Base-by-base conservation (phyloP, 2,113 vertebrate species). In the Crotalus viridis region DNA sequence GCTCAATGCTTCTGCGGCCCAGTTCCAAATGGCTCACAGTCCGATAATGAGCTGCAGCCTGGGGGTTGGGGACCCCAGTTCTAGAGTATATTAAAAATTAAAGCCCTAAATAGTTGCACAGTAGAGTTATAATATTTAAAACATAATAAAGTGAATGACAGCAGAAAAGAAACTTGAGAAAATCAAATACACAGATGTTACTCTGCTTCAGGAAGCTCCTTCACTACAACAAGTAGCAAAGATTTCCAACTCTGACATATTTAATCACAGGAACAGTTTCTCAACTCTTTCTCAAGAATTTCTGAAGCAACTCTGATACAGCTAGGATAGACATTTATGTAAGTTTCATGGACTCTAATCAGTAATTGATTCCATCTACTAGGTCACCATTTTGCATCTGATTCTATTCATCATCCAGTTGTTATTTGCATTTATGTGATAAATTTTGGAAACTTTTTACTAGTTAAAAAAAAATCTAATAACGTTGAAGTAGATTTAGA, bases 111-210 rank as follows among this genome's bases (percentile, higher is more conserved):
- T 46, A 89, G 10, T 55, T 39, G 55, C 33, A 89, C 9, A 5
- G 9, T 4, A 43, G n/a, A 57, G 10, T 22, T 87, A 6, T 81
- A 81, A 81, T 51, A 28, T 87, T 22, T 87, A 52, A 87, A 87
- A 87, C 10, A 52, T 24, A 61, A 89, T 48, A 46, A 89, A 64
- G 28, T 59, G 12, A 28, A 15, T 48, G 48, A 90, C 17, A 52
- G 26, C 46, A 90, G 26, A 69, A 90, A 90, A 22, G 51, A 69
- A 95, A 51, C 92, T 95, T 92, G 94, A 96, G 93, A 93, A 95
- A 92, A 48, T 88, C 4, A 91, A 91, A 93, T 74, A 90, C 95
- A 94, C 96, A 94, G 22, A 56, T 15, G 10, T 85, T 59, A 9
- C 15, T n/a, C 26, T 59, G 55, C 81, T 46, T 12, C 13, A 4